Percentiles rank a stretch among this genome's conserved stretches.
Evolutionary conservation across 1,140 invertebrate genomes (phyloP).

Genomic region (Papilio glaucus): DNA sequence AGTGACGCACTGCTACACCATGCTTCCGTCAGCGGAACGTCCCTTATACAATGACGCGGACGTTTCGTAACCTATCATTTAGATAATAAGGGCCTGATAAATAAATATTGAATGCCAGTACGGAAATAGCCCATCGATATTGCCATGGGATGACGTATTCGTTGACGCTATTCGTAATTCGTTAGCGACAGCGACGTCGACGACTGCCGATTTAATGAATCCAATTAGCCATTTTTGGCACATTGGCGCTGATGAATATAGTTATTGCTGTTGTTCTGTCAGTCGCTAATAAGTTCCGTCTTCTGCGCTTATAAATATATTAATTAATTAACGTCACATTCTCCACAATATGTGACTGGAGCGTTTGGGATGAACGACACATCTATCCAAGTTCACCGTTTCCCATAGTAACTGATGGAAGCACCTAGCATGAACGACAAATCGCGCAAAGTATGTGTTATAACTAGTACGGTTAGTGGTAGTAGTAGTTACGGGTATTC

Average conservation of each 20-base stretch:
- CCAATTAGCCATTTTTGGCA: conserved; percentile 7
- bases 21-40: conserved; percentile 47
- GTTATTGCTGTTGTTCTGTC: background rate
- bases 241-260: conserved; percentile 25
- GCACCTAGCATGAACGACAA: too few species aligned
- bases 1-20: conserved; percentile 46
- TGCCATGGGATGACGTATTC: conserved; percentile 45
- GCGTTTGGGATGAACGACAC: too few species aligned
- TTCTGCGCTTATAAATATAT: background rate
- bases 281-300: background rate
- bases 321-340: background rate
- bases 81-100: conserved; percentile 67
- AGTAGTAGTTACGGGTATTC: too few species aligned
- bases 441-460: too few species aligned
- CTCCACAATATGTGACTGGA: too few species aligned
- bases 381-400: background rate
- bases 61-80: conserved; percentile 65
- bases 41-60: conserved; percentile 56
- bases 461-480: too few species aligned
- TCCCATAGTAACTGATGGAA: too few species aligned
- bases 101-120: conserved; percentile 49
- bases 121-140: conserved; percentile 54
- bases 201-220: conserved; percentile 41
- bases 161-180: conserved; percentile 47
- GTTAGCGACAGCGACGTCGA: conserved; percentile 39